Evolutionary conservation across 1,140 invertebrate species (phyloP).

Genomic region (Caenorhabditis briggsae): DNA sequence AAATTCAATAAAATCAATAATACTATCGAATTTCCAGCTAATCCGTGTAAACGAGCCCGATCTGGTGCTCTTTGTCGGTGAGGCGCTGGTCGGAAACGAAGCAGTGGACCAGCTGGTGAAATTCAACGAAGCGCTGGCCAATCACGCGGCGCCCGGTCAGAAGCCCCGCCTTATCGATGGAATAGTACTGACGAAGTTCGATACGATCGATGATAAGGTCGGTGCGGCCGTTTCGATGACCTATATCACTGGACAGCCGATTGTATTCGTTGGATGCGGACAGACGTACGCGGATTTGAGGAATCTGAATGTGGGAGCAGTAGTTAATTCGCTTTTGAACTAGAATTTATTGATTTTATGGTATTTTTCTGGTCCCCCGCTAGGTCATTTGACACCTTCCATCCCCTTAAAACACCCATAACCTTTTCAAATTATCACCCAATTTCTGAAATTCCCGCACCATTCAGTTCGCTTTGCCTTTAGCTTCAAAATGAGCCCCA

Average conservation of each 20-base stretch:
- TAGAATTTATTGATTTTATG: constrained; percentile 78
- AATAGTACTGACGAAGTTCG: constrained; percentile 97
- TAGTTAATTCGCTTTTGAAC: constrained; percentile 96
- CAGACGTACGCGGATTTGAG: constrained; percentile 99
- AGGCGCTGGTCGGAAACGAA: constrained; percentile 99
- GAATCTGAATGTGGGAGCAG: constrained; percentile 94
- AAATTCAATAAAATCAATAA: background rate
- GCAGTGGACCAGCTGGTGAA: constrained; percentile 98
- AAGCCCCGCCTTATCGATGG: constrained; percentile 90
- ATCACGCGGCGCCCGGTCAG: constrained; percentile 82
- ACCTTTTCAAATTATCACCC: no score
- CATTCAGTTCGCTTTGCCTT: no score
- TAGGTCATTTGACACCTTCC: no score
- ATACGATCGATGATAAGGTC: constrained; percentile 99
- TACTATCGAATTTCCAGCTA: constrained; percentile 79
- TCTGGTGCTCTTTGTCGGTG: constrained; percentile 97
- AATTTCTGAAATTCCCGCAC: no score
- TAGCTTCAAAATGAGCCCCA: no score
- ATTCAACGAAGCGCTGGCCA: constrained; percentile 91
- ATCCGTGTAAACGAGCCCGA: constrained; percentile 93
- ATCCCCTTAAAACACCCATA: no score
- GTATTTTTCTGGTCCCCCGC: no score
- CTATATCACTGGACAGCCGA: constrained; percentile 99
- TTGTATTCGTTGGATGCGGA: constrained; percentile 98
- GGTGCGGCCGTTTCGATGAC: constrained; percentile 99